phyloP scores from a whole-genome alignment of 2,797 vertebrate genomes.

The Lagorchestes hirsutus region DNA sequence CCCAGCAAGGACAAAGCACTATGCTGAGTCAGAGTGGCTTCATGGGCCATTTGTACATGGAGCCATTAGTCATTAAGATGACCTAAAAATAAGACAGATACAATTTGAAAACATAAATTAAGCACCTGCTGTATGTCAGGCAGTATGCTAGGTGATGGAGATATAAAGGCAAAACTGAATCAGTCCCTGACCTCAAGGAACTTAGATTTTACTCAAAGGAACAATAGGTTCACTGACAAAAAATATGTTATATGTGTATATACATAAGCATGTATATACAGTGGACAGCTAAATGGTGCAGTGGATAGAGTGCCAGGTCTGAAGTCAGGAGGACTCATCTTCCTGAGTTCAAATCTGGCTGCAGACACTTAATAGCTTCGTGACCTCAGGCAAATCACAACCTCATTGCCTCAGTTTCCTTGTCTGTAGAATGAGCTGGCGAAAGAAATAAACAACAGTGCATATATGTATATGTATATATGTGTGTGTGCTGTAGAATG shows the following conservation, averaged over 20 bases:
- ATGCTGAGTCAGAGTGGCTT: not conserved
- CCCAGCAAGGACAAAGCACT: not conserved
- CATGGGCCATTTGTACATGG: not conserved
- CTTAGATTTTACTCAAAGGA: not conserved
- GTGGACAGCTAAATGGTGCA: too few species aligned
- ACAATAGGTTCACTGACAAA: not conserved
- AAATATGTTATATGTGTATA: too few species aligned
- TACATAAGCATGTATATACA: too few species aligned
- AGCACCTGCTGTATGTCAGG: not conserved
- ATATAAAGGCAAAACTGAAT: not conserved
- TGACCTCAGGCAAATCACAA: too few species aligned
- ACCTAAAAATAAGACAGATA: constrained; percentile 2
- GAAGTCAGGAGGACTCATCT: too few species aligned
- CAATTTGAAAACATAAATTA: not conserved
- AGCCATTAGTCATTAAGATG: not conserved
- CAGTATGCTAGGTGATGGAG: not conserved
- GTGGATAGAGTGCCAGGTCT: too few species aligned
- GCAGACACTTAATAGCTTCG: too few species aligned
- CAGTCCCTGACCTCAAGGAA: not conserved
- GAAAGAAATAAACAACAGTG: not conserved
- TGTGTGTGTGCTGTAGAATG: not conserved
- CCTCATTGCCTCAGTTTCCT: too few species aligned
- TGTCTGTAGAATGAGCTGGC: too few species aligned
- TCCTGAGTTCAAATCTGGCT: too few species aligned
- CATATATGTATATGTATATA: not conserved